These are phyloP conservation scores for Automeris io DNA, from an alignment of 2,888 invertebrate genomes.

Conservation along the genomic window DNA sequence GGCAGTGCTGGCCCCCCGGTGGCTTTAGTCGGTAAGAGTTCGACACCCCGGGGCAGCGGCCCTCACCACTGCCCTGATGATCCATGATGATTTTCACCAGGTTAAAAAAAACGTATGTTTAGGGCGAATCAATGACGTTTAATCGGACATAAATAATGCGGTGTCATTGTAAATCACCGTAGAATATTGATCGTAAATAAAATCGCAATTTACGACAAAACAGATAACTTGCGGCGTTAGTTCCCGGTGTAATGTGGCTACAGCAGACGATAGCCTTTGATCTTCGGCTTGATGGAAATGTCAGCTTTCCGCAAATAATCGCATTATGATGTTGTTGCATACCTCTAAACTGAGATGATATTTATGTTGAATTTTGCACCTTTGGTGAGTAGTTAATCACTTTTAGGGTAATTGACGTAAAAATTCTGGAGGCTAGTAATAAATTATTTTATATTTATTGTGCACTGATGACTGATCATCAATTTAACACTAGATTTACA, in stretches of 20 bases:
- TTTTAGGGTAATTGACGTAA: background rate
- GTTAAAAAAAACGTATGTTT: too few relatives aligned
- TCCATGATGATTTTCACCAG: too few relatives aligned
- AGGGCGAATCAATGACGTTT: background rate
- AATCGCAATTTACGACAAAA: conserved; percentile 61
- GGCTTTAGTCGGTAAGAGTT: too few relatives aligned
- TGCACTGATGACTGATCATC: too few relatives aligned
- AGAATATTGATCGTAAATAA: conserved; percentile 66
- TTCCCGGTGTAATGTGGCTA: conserved; percentile 25
- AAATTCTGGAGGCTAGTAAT: background rate
- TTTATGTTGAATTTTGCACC: conserved; percentile 2
- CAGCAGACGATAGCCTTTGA: conserved; percentile 43
- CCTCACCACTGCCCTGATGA: too few relatives aligned
- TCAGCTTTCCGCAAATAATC: conserved; percentile 39
- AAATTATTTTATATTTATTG: too few relatives aligned
- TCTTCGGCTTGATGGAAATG: conserved; percentile 42
- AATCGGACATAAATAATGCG: background rate
- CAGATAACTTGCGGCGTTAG: conserved; percentile 36
- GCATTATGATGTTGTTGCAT: conserved; percentile 28
- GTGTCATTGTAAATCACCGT: conserved; percentile 41
- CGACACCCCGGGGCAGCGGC: too few relatives aligned
- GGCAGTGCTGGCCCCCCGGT: too few relatives aligned
- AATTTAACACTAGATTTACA: too few relatives aligned
- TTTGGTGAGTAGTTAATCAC: background rate
- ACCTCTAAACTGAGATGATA: conserved; percentile 1